These are phyloP conservation scores for Cremastinae sp. DNA, from an alignment of 2,888 invertebrate genomes.

Conservation along the genomic window DNA sequence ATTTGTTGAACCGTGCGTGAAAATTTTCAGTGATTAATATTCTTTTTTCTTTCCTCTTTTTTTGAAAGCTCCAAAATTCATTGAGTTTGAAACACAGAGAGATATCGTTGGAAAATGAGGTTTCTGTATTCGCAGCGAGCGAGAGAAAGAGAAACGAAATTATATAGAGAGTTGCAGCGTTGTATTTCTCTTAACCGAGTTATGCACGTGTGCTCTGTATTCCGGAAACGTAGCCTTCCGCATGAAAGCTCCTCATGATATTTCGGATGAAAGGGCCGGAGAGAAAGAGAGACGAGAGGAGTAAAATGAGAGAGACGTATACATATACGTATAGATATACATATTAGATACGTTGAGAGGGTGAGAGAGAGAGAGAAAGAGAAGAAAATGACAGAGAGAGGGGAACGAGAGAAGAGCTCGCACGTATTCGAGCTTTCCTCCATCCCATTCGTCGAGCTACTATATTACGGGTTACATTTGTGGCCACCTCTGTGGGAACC, in stretches of 20 bases:
- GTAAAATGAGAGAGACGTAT: constrained; percentile 23
- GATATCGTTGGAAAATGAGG: constrained; percentile 41
- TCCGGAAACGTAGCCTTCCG: constrained; percentile 62
- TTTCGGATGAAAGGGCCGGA: constrained; percentile 61
- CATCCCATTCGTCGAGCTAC: constrained; percentile 22
- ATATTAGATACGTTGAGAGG: too few relatives aligned
- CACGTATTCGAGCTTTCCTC: constrained; percentile 21
- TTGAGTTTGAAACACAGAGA: neutral
- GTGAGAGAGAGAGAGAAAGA: constrained; percentile 13
- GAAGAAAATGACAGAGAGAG: constrained; percentile 6
- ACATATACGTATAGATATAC: too few relatives aligned
- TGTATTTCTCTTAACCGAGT: constrained; percentile 32
- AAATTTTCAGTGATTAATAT: too few relatives aligned
- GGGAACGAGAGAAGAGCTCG: constrained; percentile 12
- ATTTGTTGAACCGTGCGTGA: too few relatives aligned
- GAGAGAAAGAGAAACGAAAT: neutral
- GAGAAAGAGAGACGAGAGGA: constrained; percentile 13
- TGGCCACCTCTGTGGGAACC: constrained; percentile 57
- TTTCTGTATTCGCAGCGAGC: constrained; percentile 19
- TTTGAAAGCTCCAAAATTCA: too few relatives aligned
- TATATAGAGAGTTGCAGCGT: constrained; percentile 1
- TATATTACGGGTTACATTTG: constrained; percentile 64
- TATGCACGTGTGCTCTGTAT: constrained; percentile 46
- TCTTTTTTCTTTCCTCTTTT: too few relatives aligned
- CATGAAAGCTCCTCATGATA: constrained; percentile 63